Base-by-base conservation (phyloP, 2,888 invertebrate species). In the Lapara coniferarum region DNA sequence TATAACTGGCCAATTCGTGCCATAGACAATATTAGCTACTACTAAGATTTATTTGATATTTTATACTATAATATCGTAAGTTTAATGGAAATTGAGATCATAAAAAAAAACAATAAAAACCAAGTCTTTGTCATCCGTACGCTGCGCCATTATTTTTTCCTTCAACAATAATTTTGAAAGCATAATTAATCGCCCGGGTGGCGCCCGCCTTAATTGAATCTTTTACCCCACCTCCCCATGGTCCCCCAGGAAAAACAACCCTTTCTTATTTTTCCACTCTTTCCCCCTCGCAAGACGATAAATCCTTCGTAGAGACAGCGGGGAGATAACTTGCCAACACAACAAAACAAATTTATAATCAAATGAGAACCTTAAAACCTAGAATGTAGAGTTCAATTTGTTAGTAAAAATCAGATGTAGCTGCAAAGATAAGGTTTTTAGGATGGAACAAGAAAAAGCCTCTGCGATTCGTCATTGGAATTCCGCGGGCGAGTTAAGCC, bases 391-490 rank as follows among this genome's bases (percentile, higher is more conserved):
- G 53, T 63, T 19, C 19, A 44, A 53, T 53, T 53, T 68, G 7
- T 7, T 12, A 7, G 37, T 19, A 8, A 13, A 37, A 53, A 53
- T 68, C 3, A 5, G n/a, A 59, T 25, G 2, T 19, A 56, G 66
- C 53, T 57, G 14, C 81, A 66, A 83, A 76, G 70, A 52, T 46
- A 58, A 77, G 74, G 19, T 72, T 86, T 75, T 86, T 77, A 73
- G 75, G 83, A 82, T 82, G 82, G 85, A 88, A 91, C 88, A 91
- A 91, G 93, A 93, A 93, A 93, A 92, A 93, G 89, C 91, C 89
- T 90, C 85, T 87, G 84, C 91, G 90, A 92, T 90, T 91, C 93
- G 91, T 93, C 93, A 93, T 93, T 93, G 89, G 85, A 89, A 93
- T 93, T 92, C 91, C 91, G 89, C 90, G 91, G 90, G 85, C 87